These are phyloP conservation scores for Albula glossodonta DNA, from an alignment of 2,113 vertebrate genomes.

Conservation along the genomic window DNA sequence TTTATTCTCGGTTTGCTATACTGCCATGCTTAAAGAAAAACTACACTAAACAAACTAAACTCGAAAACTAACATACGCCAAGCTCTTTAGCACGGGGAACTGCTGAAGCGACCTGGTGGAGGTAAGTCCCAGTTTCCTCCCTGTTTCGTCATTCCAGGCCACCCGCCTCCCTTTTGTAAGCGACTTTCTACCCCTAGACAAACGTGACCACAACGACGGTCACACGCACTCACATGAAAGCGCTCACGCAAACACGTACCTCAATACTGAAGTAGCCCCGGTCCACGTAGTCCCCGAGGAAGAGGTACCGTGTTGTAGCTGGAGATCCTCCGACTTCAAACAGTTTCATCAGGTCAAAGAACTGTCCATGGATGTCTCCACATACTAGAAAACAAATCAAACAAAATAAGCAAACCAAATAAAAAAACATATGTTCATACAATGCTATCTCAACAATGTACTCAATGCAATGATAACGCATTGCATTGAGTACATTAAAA, in stretches of 20 bases:
- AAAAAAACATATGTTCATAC: conserved; percentile 5
- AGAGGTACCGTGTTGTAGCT: conserved; percentile 79
- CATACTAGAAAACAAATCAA: conserved; percentile 64
- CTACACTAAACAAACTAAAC: no score
- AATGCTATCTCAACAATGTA: background rate
- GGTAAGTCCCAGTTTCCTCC: no score
- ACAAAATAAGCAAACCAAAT: background rate
- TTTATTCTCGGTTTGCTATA: no score
- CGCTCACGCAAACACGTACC: conserved; percentile 50
- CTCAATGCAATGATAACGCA: no score
- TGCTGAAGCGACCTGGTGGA: background rate
- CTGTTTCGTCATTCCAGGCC: background rate
- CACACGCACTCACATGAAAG: background rate
- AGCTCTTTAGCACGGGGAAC: no score
- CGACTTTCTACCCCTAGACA: background rate
- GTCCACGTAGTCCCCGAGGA: conserved; percentile 87
- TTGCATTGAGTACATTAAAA: no score
- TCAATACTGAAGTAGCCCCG: conserved; percentile 95
- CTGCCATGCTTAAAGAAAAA: no score
- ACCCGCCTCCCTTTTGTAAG: background rate
- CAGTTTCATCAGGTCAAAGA: conserved; percentile 82
- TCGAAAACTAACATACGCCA: no score
- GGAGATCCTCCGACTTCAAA: conserved; percentile 81
- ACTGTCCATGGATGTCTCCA: conserved; percentile 80
- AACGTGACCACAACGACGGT: background rate